These are phyloP conservation scores for Oreochromis mossambicus DNA, from an alignment of 2,797 vertebrate genomes.

Conservation along the genomic window DNA sequence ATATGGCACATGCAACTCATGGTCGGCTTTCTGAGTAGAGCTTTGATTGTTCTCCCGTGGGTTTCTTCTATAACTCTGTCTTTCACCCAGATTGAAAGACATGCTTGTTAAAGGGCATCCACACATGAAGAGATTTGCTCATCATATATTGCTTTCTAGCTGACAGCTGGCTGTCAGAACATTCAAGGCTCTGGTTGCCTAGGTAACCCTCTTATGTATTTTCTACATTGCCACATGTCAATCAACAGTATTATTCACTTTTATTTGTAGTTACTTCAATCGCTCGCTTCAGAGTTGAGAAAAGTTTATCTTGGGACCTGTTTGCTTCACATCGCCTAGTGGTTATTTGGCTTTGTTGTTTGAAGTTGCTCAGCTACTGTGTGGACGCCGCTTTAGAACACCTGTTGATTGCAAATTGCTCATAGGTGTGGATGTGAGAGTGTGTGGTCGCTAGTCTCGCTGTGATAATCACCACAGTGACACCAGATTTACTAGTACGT, in stretches of 20 bases:
- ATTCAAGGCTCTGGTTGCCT: not conserved
- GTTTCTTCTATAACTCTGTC: not conserved
- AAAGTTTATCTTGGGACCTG: not conserved
- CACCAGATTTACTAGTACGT: not conserved
- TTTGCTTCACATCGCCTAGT: not conserved
- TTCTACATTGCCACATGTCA: not conserved
- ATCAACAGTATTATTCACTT: not conserved
- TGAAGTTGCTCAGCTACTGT: not conserved
- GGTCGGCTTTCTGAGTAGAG: not conserved
- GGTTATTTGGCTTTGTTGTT: accelerated
- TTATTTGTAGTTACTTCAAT: not conserved
- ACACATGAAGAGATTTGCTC: not conserved
- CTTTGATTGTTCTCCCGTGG: not conserved
- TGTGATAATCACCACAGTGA: not conserved
- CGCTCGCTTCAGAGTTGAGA: not conserved
- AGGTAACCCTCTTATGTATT: not conserved
- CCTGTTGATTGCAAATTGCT: not conserved
- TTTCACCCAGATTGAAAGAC: not conserved
- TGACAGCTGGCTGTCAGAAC: not conserved
- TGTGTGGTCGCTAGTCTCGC: not conserved
- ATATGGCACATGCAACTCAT: not conserved
- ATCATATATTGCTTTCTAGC: not conserved
- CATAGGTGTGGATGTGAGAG: not conserved
- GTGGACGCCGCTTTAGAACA: not conserved
- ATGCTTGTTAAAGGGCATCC: not conserved